A percentile compares a stretch with the other conserved stretches of the same genome.
Conservation (phyloP, 2,113 vertebrate species). For the Euleptes europaea region DNA sequence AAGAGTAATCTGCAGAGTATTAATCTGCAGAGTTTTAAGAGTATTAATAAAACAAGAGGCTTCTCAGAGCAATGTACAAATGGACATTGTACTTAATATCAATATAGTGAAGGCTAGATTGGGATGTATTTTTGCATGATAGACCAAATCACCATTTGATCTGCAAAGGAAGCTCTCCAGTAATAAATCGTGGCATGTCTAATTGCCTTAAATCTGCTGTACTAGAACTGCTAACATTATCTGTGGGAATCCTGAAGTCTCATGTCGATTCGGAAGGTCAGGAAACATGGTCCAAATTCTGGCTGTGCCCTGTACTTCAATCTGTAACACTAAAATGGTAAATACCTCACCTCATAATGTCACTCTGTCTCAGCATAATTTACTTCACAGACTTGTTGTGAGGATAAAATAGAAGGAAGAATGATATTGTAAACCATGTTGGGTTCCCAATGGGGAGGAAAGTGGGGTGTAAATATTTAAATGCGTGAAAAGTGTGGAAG, state of each 20-base stretch:
- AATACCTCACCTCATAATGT: not conserved
- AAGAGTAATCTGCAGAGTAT: not conserved
- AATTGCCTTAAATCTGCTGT: not conserved
- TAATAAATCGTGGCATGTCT: not conserved
- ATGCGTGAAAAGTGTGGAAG: no score
- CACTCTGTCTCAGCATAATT: not conserved
- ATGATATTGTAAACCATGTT: no score
- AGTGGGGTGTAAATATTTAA: no score
- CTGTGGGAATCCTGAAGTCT: no score
- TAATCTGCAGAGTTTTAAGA: no score
- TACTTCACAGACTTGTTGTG: not conserved
- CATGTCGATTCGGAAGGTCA: not conserved
- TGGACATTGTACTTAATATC: no score
- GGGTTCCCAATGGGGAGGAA: no score
- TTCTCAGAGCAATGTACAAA: no score
- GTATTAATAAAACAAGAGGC: no score
- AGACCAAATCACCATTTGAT: not conserved
- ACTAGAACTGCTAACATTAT: no score
- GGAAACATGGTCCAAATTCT: not conserved
- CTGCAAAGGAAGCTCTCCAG: not conserved
- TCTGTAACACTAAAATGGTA: not conserved
- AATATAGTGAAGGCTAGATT: not conserved
- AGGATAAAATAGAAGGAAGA: no score
- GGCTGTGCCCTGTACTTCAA: not conserved
- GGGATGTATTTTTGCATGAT: not conserved